These are phyloP conservation scores for Drosophila buzzatii DNA, from an alignment of 2,888 invertebrate genomes.

Conservation along the genomic window DNA sequence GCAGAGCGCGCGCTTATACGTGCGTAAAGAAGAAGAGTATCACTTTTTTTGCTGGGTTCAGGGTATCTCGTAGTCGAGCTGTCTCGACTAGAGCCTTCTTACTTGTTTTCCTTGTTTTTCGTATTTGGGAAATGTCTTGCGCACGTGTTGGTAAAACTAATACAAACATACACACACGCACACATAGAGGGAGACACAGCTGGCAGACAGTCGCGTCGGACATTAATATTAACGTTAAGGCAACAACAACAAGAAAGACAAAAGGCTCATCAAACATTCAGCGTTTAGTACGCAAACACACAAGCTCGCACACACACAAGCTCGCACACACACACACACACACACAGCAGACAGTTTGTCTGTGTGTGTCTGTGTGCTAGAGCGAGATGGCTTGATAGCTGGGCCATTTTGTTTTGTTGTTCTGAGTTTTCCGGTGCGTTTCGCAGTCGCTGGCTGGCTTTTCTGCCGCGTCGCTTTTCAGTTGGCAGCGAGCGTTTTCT, in stretches of 20 bases:
- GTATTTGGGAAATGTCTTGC: constrained; percentile 70
- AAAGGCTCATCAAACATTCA: constrained; percentile 73
- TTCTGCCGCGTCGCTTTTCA: constrained; percentile 55
- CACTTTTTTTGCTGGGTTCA: no score
- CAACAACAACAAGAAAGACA: constrained; percentile 47
- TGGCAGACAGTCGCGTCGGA: constrained; percentile 66
- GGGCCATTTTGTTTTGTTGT: constrained; percentile 59
- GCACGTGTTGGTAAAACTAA: constrained; percentile 77
- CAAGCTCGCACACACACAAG: constrained; percentile 11
- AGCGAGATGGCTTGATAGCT: constrained; percentile 33
- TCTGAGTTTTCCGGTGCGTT: constrained; percentile 72
- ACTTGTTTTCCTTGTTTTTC: constrained; percentile 17
- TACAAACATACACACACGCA: constrained; percentile 36
- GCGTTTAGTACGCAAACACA: constrained; percentile 61
- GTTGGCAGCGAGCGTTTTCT: constrained; percentile 71
- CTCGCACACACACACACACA: neutral
- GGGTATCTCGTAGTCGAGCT: no score
- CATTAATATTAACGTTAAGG: constrained; percentile 75
- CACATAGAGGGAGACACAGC: constrained; percentile 31
- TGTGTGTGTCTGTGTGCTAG: constrained; percentile 28
- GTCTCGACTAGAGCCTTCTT: no score
- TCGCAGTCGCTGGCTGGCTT: constrained; percentile 43
- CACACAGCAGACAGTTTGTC: constrained; percentile 4
- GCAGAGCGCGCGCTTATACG: no score
- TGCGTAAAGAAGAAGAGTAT: no score